Percentiles rank a stretch among this genome's conserved stretches.
phyloP scores from a whole-genome alignment of 2,888 invertebrate genomes.

The Drosophila colorata region DNA sequence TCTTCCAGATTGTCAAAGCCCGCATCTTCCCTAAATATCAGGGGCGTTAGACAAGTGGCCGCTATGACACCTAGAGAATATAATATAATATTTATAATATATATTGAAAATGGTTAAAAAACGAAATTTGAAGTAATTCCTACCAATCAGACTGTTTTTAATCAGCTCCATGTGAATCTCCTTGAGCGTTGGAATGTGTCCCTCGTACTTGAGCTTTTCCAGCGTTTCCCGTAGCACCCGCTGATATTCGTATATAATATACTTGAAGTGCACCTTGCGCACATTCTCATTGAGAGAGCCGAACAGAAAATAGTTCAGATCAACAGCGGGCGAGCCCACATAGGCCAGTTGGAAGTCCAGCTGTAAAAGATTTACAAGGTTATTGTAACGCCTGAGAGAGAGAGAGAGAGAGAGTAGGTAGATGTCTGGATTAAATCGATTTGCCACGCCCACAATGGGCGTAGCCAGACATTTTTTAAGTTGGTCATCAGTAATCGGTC shows the following conservation, averaged over 20 bases:
- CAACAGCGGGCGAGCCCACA: conserved; percentile 84
- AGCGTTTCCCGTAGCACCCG: conserved; percentile 78
- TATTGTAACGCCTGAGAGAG: not conserved
- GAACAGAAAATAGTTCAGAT: conserved; percentile 83
- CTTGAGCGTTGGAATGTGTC: conserved; percentile 82
- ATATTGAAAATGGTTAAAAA: not conserved
- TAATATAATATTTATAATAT: not conserved
- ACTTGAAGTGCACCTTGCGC: conserved; percentile 82
- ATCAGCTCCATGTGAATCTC: conserved; percentile 83
- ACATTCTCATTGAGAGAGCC: conserved; percentile 84
- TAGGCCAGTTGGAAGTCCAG: conserved; percentile 84
- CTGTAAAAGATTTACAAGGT: conserved; percentile 50
- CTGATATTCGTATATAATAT: conserved; percentile 83
- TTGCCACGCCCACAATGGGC: no score
- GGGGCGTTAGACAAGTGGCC: conserved; percentile 83
- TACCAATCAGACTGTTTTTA: conserved; percentile 83
- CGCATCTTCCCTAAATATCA: conserved; percentile 82
- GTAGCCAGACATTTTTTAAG: no score
- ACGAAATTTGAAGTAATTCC: not conserved
- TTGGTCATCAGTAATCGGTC: no score
- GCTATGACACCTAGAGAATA: conserved; percentile 81
- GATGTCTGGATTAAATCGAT: no score
- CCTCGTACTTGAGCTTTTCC: conserved; percentile 78
- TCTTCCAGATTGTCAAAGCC: conserved; percentile 79
- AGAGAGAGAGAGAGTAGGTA: no score